Evolutionary conservation across 1,140 invertebrate genomes (phyloP).

Genomic region (Cardiocondyla obscurior): DNA sequence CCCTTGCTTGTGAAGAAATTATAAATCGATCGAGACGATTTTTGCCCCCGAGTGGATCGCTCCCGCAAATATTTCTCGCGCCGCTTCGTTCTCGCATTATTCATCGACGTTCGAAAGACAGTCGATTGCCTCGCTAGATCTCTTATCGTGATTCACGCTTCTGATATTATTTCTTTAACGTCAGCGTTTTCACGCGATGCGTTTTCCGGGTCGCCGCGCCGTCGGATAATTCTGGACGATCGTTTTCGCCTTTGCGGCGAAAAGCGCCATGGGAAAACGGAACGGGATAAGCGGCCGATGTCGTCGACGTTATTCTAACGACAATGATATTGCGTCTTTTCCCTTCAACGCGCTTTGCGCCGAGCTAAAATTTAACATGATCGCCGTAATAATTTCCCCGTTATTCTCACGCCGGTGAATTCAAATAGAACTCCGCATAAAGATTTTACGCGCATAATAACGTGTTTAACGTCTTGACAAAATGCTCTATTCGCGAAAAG

Average conservation of each 20-base stretch:
- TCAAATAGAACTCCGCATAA: neutral
- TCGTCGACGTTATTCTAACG: constrained; percentile 14
- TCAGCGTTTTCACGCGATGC: neutral
- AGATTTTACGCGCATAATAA: neutral
- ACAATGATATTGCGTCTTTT: constrained; percentile 26
- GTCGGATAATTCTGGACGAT: constrained; percentile 15
- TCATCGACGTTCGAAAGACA: neutral
- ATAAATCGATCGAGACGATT: neutral
- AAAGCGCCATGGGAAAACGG: neutral
- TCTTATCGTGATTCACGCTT: neutral
- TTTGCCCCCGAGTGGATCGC: too few species aligned
- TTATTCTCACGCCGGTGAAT: neutral
- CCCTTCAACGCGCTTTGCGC: neutral
- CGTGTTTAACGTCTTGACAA: neutral
- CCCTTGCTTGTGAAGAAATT: neutral
- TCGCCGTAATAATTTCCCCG: neutral
- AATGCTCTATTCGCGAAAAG: neutral
- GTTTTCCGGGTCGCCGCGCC: neutral
- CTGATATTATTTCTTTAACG: constrained; percentile 10
- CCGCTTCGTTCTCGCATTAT: neutral
- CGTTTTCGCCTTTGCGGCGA: neutral
- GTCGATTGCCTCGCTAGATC: neutral
- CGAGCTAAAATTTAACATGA: neutral
- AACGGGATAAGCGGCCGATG: constrained; percentile 14
- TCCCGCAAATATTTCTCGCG: neutral